Base-by-base conservation (phyloP, 2,888 invertebrate species). In the Teinopalpus imperialis region DNA sequence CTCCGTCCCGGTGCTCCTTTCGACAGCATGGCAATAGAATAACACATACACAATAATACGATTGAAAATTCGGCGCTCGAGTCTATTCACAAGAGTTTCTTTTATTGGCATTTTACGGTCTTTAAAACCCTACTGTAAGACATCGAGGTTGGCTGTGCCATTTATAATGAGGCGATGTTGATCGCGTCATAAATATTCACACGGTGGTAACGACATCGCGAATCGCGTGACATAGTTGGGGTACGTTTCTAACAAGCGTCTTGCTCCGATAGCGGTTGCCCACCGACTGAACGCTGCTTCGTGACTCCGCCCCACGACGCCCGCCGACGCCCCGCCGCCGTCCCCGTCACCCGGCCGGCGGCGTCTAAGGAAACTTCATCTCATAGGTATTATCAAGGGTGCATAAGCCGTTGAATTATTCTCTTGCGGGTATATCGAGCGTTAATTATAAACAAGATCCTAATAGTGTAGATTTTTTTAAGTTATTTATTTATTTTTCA, bases 181-280 rank as follows among this genome's bases (percentile, higher is more conserved):
- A 75, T 75, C 80, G 71, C 81, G 71, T 87, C 82, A 86, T 86
- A 85, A 86, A 81, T 81, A 78, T 81, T 85, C 75, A 78, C 81
- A 76, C 68, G 72, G 69, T 66, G 62, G 68, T 60, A 74, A 61
- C 61, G 69, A 80, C 81, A 83, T 82, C 81, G 85, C 80, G 85
- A 74, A 61, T 76, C 79, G 79, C 81, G 83, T 79, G 78, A 66
- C 81, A 81, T 83, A 60, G 54, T 67, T 69, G 59, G 56, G 54
- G 52, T 69, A 58, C 65, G 65, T 54, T 62, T 45, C 50, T 50
- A 54, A 59, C 65, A 57, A 65, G 68, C 76, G 78, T 69, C 66
- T 64, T 55, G 57, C 74, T 63, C 79, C 77, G 57, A 65, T 70
- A 80, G 78, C 86, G 78, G 82, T 76, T 81, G 81, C 79, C 85